Conservation (phyloP, 2,797 vertebrate genomes). For the Rhynchonycteris naso region DNA sequence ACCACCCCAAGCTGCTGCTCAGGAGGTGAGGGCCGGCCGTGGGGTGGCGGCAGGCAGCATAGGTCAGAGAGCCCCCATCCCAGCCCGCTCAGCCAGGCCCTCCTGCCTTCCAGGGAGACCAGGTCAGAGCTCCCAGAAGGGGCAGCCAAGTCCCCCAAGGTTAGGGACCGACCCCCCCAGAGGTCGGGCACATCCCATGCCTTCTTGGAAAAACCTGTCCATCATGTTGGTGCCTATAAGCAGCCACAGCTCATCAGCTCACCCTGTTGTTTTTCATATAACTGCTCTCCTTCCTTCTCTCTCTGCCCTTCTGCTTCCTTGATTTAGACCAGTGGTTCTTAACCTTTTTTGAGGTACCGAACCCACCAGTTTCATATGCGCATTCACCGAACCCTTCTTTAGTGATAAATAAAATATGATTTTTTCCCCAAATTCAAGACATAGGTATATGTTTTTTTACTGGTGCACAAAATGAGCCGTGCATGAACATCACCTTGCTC, state of each 20-base stretch:
- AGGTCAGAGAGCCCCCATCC: rapidly evolving
- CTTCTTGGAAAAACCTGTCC: not conserved
- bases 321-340: too few species aligned
- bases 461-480: too few species aligned
- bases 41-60: rapidly evolving
- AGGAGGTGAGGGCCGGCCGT: constrained; percentile 88
- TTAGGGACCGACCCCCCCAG: not conserved
- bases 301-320: not conserved
- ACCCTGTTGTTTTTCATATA: not conserved
- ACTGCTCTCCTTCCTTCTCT: not conserved
- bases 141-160: not conserved
- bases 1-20: constrained; percentile 97
- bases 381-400: too few species aligned
- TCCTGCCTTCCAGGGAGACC: not conserved
- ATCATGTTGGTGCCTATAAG: rapidly evolving
- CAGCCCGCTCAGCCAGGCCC: rapidly evolving
- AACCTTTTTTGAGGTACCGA: too few species aligned
- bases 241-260: rapidly evolving
- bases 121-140: not conserved
- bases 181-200: rapidly evolving
- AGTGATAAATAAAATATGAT: too few species aligned
- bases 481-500: too few species aligned
- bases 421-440: too few species aligned
- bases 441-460: too few species aligned
- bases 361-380: too few species aligned